Percentiles rank a stretch among this genome's conserved stretches.
Evolutionary conservation across 2,888 invertebrate species (phyloP).

Genomic region (Norana najaformis): DNA sequence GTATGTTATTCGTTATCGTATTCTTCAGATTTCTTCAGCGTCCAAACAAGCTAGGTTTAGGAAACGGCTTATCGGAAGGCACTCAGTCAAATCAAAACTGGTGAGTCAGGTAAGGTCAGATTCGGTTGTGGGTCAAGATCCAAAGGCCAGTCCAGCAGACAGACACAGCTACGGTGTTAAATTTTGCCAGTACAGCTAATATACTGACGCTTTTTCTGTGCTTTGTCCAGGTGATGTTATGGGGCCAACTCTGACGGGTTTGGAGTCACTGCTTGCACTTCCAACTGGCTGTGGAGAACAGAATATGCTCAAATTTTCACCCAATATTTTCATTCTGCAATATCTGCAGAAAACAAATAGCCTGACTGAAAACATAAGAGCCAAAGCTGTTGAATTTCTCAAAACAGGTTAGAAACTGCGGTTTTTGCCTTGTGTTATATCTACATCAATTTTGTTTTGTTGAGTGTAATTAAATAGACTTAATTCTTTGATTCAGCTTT

Average conservation of each 20-base stretch:
- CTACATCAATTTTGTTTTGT: not conserved
- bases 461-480: not conserved
- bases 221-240: conserved; percentile 59
- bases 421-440: not conserved
- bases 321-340: conserved; percentile 73
- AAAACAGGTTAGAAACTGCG: conserved; percentile 63
- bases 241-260: conserved; percentile 61
- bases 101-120: too few relatives aligned
- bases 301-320: conserved; percentile 77
- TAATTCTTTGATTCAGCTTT: not conserved
- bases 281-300: conserved; percentile 82
- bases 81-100: too few relatives aligned
- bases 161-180: too few relatives aligned
- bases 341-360: conserved; percentile 69
- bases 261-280: conserved; percentile 71
- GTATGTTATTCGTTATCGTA: too few relatives aligned
- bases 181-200: not conserved
- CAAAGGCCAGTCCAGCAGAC: too few relatives aligned
- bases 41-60: too few relatives aligned
- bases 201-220: not conserved
- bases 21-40: too few relatives aligned
- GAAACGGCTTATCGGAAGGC: too few relatives aligned
- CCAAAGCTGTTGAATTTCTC: conserved; percentile 67
- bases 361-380: conserved; percentile 67
- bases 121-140: too few relatives aligned